These are phyloP conservation scores for Tokudaia tokunoshimensis DNA, from an alignment of 2,797 vertebrate genomes.

Conservation along the genomic window DNA sequence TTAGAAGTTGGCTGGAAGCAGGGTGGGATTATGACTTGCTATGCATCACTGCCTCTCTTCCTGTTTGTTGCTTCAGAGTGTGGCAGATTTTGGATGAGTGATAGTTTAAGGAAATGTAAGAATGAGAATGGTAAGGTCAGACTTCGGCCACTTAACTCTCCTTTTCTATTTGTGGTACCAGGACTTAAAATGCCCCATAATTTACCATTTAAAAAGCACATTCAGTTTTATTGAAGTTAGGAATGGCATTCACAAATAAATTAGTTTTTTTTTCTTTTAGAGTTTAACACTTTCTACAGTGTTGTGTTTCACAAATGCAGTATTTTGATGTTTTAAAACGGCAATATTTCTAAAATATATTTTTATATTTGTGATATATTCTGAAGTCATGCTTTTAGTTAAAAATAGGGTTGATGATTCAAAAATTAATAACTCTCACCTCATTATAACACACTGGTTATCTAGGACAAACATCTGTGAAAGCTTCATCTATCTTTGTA, in stretches of 20 bases:
- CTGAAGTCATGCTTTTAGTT: background rate
- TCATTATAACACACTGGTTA: background rate
- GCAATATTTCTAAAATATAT: conserved; percentile 11
- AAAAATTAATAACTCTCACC: conserved; percentile 46
- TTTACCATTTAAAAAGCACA: conserved; percentile 31
- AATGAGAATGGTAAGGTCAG: conserved; percentile 48
- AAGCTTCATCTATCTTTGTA: background rate
- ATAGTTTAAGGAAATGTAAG: conserved; percentile 56
- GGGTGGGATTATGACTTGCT: conserved; percentile 47
- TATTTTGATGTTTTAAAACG: background rate
- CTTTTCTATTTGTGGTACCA: conserved; percentile 11
- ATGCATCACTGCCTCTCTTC: conserved; percentile 62
- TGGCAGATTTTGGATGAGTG: conserved; percentile 64
- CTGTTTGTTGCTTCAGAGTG: conserved; percentile 42
- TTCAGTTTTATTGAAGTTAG: conserved; percentile 61
- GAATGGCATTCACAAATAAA: conserved; percentile 43
- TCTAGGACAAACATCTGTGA: conserved; percentile 25
- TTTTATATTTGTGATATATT: background rate
- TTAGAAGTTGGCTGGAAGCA: conserved; percentile 60
- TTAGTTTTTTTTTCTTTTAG: background rate
- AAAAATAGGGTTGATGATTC: background rate
- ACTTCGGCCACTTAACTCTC: background rate
- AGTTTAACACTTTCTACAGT: background rate
- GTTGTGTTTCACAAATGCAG: background rate
- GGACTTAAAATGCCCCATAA: conserved; percentile 25